phyloP scores from a whole-genome alignment of 2,797 vertebrate species.

The Atherinosoma microstoma region DNA sequence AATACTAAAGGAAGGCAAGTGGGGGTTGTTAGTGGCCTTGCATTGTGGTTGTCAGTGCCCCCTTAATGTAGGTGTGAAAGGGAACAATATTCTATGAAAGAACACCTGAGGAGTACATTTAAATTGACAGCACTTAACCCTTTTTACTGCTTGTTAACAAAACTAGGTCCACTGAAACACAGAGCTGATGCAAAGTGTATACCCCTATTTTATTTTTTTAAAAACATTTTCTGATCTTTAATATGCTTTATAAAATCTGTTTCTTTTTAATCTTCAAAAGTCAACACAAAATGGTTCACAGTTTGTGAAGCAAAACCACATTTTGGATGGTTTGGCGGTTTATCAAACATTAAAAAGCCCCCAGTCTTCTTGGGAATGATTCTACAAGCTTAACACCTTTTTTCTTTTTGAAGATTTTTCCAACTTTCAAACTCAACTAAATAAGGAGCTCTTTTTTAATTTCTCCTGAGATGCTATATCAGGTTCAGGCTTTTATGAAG shows the following conservation, averaged over 20 bases:
- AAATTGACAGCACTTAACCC: neutral
- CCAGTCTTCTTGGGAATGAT: neutral
- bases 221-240: neutral
- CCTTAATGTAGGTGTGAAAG: slow-evolving; percentile 37
- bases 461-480: neutral
- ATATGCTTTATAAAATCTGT: neutral
- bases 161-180: neutral
- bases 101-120: slow-evolving; percentile 11
- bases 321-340: neutral
- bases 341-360: neutral
- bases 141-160: neutral
- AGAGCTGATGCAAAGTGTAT: neutral
- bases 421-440: neutral
- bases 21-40: slow-evolving; percentile 44
- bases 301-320: neutral
- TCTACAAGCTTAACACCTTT: neutral
- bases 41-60: slow-evolving; percentile 42
- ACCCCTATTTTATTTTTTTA: neutral
- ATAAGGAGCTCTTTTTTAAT: neutral
- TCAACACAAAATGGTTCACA: neutral
- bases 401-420: neutral
- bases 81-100: slow-evolving; percentile 23
- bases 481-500: neutral
- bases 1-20: slow-evolving; percentile 55
- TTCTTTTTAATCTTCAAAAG: neutral